Percentiles rank a stretch among this genome's conserved stretches.
Evolutionary conservation across 2,888 invertebrate species (phyloP).

Genomic region (Lasioglossum oenotherae): DNA sequence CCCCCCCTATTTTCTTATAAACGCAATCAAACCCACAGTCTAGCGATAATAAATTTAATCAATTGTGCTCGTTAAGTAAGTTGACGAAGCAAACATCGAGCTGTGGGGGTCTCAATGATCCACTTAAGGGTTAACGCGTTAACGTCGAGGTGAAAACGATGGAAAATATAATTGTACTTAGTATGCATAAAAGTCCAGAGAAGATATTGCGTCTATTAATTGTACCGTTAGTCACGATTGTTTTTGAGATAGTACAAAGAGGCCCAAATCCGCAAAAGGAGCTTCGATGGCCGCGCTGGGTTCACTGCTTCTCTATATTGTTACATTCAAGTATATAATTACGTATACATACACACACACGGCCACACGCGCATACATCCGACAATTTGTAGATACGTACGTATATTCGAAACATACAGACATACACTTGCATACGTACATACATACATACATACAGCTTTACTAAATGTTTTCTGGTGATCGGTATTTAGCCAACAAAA

Average conservation of each 20-base stretch:
- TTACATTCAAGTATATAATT: conserved; percentile 8
- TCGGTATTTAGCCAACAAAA: conserved; percentile 83
- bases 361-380: conserved; percentile 1
- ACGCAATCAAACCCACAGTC: too few species aligned
- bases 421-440: conserved; percentile 29
- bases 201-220: not conserved
- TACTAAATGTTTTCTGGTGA: conserved; percentile 84
- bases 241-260: not conserved
- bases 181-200: not conserved
- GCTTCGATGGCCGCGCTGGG: not conserved
- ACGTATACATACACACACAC: not conserved
- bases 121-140: not conserved
- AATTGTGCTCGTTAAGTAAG: too few species aligned
- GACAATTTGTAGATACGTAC: conserved; percentile 47
- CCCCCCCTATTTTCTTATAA: too few species aligned
- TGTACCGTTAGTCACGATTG: not conserved
- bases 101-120: not conserved
- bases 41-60: too few species aligned
- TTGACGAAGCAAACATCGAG: too few species aligned
- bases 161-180: too few species aligned
- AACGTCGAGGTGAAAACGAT: too few species aligned
- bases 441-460: conserved; percentile 79
- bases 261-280: not conserved
- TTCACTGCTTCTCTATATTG: not conserved
- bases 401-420: conserved; percentile 38